Percentiles rank a stretch among this genome's conserved stretches.
phyloP scores from a whole-genome alignment of 2,888 invertebrate species.

The Aphrophora alni region DNA sequence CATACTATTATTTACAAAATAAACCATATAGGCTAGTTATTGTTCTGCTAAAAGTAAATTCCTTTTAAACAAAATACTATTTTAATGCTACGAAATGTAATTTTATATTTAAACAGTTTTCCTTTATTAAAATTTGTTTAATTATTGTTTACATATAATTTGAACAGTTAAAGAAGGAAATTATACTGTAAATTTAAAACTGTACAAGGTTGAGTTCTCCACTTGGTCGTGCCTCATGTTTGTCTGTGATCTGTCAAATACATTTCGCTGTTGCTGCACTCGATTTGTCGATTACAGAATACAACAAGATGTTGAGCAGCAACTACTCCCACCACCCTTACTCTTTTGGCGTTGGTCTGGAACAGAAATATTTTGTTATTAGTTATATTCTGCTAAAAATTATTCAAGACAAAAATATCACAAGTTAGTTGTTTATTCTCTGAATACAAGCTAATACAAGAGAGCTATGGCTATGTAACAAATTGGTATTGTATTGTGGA shows the following conservation, averaged over 20 bases:
- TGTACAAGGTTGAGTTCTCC: not conserved
- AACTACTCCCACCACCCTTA: slow-evolving; percentile 94
- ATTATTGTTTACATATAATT: not conserved
- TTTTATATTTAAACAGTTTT: too few relatives aligned
- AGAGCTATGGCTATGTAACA: too few relatives aligned
- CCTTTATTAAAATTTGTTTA: not conserved
- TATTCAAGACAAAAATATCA: too few relatives aligned
- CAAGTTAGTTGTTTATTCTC: too few relatives aligned
- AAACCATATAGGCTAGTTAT: not conserved
- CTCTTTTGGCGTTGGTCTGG: slow-evolving; percentile 95
- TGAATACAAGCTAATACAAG: too few relatives aligned
- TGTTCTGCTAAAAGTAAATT: not conserved
- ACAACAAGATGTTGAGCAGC: slow-evolving; percentile 92
- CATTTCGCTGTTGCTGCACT: slow-evolving; percentile 2
- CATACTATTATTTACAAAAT: not conserved
- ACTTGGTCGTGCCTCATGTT: not conserved
- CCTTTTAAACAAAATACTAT: too few relatives aligned
- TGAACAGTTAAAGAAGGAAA: not conserved
- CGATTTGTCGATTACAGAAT: slow-evolving; percentile 74
- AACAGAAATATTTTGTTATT: too few relatives aligned
- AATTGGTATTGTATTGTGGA: too few relatives aligned
- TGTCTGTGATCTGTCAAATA: not conserved
- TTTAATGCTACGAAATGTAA: too few relatives aligned
- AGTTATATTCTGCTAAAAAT: too few relatives aligned
- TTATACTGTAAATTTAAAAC: not conserved